Percentiles rank a stretch among this genome's conserved stretches.
Evolutionary conservation across 2,113 vertebrate species (phyloP).

Genomic region (Artemisiospiza belli): DNA sequence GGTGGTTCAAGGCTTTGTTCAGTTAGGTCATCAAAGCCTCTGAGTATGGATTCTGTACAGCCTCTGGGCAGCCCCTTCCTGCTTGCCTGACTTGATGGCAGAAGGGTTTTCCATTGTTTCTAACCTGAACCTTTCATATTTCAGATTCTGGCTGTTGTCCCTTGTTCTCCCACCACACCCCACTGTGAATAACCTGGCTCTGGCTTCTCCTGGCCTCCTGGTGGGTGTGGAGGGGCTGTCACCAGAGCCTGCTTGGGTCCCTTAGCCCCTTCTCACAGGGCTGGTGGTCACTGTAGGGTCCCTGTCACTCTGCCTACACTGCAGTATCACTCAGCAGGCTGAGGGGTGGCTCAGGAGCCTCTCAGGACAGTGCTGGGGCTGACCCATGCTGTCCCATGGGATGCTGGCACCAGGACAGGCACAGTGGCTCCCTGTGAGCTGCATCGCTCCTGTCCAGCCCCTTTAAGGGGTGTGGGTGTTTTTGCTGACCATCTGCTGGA

Average conservation of each 20-base stretch:
- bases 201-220: neutral
- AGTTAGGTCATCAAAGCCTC: neutral
- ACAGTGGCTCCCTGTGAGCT: neutral
- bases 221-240: neutral
- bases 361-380: neutral
- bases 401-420: neutral
- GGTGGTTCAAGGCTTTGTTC: neutral
- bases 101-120: neutral
- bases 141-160: neutral
- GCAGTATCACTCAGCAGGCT: fast-evolving
- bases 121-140: neutral
- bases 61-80: neutral
- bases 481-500: neutral
- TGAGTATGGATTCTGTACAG: neutral
- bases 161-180: neutral
- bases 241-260: neutral
- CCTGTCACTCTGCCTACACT: fast-evolving
- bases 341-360: neutral
- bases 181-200: neutral
- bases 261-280: neutral
- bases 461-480: fast-evolving
- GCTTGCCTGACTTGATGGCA: neutral
- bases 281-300: fast-evolving
- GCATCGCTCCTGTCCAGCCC: fast-evolving
- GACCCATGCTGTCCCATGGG: fast-evolving